Conservation (phyloP, 2,888 invertebrate species). For the Eurois occulta region DNA sequence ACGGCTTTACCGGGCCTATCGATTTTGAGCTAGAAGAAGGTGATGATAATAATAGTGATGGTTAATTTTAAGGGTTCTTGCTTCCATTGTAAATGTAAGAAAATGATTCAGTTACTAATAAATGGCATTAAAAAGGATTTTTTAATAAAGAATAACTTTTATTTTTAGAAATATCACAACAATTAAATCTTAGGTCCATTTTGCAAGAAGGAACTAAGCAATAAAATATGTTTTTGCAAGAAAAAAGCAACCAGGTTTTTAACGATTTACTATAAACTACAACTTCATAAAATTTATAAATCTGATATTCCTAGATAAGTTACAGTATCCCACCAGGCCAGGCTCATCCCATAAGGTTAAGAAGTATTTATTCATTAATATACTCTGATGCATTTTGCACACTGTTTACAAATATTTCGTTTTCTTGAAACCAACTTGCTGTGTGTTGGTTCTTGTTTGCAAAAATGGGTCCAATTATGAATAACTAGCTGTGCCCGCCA, state of each 20-base stretch:
- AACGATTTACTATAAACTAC: constrained; percentile 37
- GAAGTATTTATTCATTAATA: constrained; percentile 36
- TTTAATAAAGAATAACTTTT: constrained; percentile 29
- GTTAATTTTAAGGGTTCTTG: constrained; percentile 26
- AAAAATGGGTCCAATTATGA: constrained; percentile 35
- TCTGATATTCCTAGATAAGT: constrained; percentile 26
- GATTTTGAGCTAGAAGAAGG: constrained; percentile 52
- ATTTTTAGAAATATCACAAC: constrained; percentile 41
- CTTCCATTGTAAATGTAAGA: too few relatives aligned
- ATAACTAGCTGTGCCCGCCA: too few relatives aligned
- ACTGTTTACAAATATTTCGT: constrained; percentile 33
- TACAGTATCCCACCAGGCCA: too few relatives aligned
- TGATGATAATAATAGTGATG: constrained; percentile 22
- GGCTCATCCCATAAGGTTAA: too few relatives aligned
- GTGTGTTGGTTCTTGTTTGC: constrained; percentile 40
- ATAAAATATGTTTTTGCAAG: constrained; percentile 41
- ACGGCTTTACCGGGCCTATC: constrained; percentile 34
- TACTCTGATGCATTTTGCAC: constrained; percentile 36
- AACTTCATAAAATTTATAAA: constrained; percentile 39
- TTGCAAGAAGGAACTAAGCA: constrained; percentile 43
- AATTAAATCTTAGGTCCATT: constrained; percentile 32
- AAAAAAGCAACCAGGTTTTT: constrained; percentile 48
- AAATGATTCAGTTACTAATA: too few relatives aligned
- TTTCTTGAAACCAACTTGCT: constrained; percentile 33
- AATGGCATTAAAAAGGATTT: constrained; percentile 33